These are phyloP conservation scores for Hyposoter didymator DNA, from an alignment of 2,888 invertebrate species.

Conservation along the genomic window DNA sequence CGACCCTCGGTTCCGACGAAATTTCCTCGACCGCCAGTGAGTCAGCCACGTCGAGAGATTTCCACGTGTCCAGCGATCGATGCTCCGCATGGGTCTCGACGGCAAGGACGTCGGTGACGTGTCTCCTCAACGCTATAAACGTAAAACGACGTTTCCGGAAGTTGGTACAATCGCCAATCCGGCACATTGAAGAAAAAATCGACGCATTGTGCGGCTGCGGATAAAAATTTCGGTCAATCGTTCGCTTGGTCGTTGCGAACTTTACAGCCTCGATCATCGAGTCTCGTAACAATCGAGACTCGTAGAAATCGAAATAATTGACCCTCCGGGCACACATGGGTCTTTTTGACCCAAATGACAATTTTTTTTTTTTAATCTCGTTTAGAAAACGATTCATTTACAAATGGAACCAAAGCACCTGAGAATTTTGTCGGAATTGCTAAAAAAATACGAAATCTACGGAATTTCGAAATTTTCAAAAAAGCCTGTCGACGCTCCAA, in stretches of 20 bases:
- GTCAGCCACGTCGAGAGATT: no score
- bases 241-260: neutral
- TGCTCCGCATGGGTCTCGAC: neutral
- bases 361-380: no score
- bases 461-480: no score
- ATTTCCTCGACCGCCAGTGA: conserved; percentile 15
- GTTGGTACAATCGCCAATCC: neutral
- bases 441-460: no score
- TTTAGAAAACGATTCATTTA: no score
- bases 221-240: neutral
- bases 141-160: neutral
- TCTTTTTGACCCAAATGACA: no score
- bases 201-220: neutral
- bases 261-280: no score
- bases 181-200: neutral
- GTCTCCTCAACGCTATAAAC: neutral
- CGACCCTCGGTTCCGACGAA: neutral
- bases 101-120: neutral
- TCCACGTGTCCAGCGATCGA: neutral
- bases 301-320: neutral
- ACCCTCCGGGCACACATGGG: no score
- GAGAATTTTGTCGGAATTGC: no score
- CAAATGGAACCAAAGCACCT: no score
- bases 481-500: no score
- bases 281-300: neutral